Evolutionary conservation across 1,140 invertebrate genomes (phyloP).

Genomic region (Meloidogyne chitwoodi): DNA sequence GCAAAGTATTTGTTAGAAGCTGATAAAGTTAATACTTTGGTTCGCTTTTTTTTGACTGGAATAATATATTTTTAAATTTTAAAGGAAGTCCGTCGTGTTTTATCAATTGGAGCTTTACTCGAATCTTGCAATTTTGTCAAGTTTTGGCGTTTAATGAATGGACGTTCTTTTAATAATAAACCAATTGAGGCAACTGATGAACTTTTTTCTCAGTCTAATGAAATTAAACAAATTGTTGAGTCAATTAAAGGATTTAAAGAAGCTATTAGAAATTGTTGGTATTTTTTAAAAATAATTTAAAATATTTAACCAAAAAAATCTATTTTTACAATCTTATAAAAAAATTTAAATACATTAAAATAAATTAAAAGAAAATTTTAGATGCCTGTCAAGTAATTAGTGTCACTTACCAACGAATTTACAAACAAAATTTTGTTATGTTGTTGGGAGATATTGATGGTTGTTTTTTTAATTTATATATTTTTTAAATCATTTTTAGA

Average conservation of each 20-base stretch:
- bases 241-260: constrained; percentile 82
- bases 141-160: constrained; percentile 72
- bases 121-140: constrained; percentile 56
- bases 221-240: constrained; percentile 55
- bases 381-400: constrained; percentile 92
- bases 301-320: too few relatives aligned
- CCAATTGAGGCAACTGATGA: constrained; percentile 49
- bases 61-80: too few relatives aligned
- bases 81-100: constrained; percentile 51
- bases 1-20: constrained; percentile 58
- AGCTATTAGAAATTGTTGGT: constrained; percentile 81
- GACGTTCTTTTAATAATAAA: constrained; percentile 49
- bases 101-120: constrained; percentile 48
- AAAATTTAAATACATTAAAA: too few relatives aligned
- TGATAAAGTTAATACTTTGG: constrained; percentile 40
- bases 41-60: too few relatives aligned
- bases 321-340: too few relatives aligned
- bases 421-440: constrained; percentile 74
- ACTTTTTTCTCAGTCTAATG: constrained; percentile 52
- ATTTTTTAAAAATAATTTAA: too few relatives aligned
- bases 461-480: constrained; percentile 5
- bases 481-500: constrained; percentile 22
- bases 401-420: constrained; percentile 91
- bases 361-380: too few relatives aligned
- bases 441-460: constrained; percentile 74